A percentile compares a stretch with the other conserved stretches of the same genome.
phyloP scores from a whole-genome alignment of 2,113 vertebrate species.

The Phoenicopterus ruber region DNA sequence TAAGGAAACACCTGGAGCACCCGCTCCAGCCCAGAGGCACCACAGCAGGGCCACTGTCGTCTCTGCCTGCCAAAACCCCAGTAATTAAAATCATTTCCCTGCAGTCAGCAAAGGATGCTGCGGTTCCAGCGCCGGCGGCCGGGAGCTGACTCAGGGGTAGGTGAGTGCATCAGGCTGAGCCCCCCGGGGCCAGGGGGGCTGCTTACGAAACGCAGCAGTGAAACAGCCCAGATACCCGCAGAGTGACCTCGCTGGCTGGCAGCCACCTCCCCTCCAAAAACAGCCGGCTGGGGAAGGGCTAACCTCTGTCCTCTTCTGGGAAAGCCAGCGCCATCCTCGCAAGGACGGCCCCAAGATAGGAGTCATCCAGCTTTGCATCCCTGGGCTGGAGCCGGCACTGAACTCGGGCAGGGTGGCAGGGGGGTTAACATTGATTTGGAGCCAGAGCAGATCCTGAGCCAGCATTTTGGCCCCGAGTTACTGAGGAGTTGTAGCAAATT shows the following conservation, averaged over 20 bases:
- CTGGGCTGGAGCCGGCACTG: neutral
- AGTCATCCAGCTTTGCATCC: neutral
- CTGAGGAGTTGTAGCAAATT: neutral
- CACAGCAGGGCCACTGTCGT: neutral
- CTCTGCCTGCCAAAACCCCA: neutral
- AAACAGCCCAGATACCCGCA: neutral
- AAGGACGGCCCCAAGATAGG: fast-evolving
- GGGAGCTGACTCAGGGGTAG: neutral
- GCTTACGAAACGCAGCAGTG: neutral
- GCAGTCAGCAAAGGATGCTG: neutral
- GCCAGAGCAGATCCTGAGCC: neutral
- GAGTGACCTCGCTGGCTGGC: neutral
- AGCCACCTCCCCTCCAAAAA: neutral
- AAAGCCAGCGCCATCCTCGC: fast-evolving
- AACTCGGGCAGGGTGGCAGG: fast-evolving
- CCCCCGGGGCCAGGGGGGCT: fast-evolving
- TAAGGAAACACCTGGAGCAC: neutral
- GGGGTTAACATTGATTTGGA: fast-evolving
- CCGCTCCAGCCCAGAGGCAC: neutral
- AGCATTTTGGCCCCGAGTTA: fast-evolving
- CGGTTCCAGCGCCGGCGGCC: fast-evolving
- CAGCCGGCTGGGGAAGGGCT: fast-evolving
- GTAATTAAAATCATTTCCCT: neutral
- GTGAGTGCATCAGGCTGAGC: neutral
- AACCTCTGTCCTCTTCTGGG: neutral